Conservation (phyloP, 2,888 invertebrate genomes). For the Salticus scenicus region DNA sequence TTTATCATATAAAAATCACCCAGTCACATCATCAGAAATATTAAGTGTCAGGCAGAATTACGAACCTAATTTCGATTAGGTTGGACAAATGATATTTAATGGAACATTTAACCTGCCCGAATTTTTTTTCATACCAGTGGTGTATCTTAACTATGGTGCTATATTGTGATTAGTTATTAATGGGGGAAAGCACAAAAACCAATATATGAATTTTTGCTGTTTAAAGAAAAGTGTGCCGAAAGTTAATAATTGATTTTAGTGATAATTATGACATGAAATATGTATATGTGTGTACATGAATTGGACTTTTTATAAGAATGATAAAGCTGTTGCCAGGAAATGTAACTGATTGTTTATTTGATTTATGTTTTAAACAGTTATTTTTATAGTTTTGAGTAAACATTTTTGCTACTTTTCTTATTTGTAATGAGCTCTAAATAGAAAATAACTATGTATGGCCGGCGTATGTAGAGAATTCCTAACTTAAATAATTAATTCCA, state of each 20-base stretch:
- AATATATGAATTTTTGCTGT: neutral
- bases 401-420: neutral
- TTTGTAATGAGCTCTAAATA: neutral
- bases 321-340: too few relatives aligned
- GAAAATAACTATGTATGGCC: neutral
- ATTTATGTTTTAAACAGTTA: neutral
- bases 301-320: too few relatives aligned
- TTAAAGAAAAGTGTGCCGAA: neutral
- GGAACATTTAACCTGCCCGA: neutral
- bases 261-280: too few relatives aligned
- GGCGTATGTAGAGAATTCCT: too few relatives aligned
- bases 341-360: too few relatives aligned
- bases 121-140: constrained; percentile 18
- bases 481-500: too few relatives aligned
- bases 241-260: neutral
- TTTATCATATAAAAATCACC: neutral
- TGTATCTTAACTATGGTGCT: constrained; percentile 59
- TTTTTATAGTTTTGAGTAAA: neutral
- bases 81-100: neutral
- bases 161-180: constrained; percentile 44
- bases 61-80: neutral
- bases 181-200: neutral
- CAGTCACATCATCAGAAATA: neutral
- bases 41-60: neutral
- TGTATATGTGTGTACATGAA: too few relatives aligned